Evolutionary conservation across 2,888 invertebrate species (phyloP), one percentile per base, ranked within the genome.

Genomic region (Polylopha cassiicola): DNA sequence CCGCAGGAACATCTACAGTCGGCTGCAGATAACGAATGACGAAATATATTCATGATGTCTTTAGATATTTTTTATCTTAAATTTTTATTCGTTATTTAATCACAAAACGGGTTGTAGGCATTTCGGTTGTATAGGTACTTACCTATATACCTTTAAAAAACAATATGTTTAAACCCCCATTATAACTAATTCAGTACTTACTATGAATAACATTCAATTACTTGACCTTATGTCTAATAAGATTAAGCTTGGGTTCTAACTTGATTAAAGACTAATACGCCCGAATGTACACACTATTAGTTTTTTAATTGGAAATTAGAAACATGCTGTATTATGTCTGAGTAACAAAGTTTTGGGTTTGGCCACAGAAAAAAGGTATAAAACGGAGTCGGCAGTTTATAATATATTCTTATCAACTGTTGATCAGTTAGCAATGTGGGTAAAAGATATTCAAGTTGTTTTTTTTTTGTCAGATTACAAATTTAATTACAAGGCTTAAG

Each of bases 371-470:
- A 51, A n/a, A 46, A 47, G 37, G 47, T 48, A 54, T 55, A 55
- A 53, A 61, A 57, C 51, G 50, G 44, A 56, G 61, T 58, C 58
- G 54, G 58, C 56, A 47, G 60, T 60, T 61, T 61, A 65, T 61
- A 59, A 63, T 53, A 58, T 51, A 51, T 44, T 39, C 37, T 55
- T 54, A 68, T 69, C 67, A 45, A 39, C 39, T 50, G 47, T 54
- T 53, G 55, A 67, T 66, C 62, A 53, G 53, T 53, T 53, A 47
- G 53, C 47, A 55, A 57, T 48, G 50, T 41, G 43, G 44, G 48
- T 58, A 51, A 55, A 49, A 55, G 50, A 58, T 46, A 57, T 51
- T 52, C 28, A 37, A 43, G 47, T 45, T 48, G 44, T 44, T 48
- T 50, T 22, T 50, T 54, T 60, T 58, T 57, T 38, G 38, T 39